Evolutionary conservation across 2,113 vertebrate species (phyloP), one percentile per base, ranked within the genome.

Genomic region (Leuciscus idus): DNA sequence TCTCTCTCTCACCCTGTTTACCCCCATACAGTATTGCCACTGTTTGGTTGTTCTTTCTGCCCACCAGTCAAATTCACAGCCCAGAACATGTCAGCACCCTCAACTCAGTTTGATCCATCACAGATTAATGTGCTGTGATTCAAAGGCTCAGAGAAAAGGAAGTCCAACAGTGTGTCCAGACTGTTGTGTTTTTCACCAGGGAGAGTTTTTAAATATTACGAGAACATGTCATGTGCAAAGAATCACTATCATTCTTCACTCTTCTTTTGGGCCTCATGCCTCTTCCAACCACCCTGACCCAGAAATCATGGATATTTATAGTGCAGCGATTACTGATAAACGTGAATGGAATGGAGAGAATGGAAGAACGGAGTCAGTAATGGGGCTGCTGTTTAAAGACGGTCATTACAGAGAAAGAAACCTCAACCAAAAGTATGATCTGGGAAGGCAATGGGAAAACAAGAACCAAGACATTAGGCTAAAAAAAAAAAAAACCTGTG

Each of bases 31-130:
- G 68, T 87, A 77, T 73, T 77, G 78, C 77, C 88, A 87, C 82
- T 87, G 85, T 85, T 82, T 76, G 76, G 77, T 84, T 12, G 70
- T 28, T 39, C 81, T 64, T 57, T 68, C 52, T 26, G 62, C 64
- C 33, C 66, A 59, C 72, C 84, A 77, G 72, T 68, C 17, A 77
- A 70, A 59, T 39, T 36, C 48, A 43, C 30, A 84, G 85, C 85
- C 88, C 88, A 89, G 88, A 87, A 86, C 70, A 81, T 87, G 85
- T 89, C 88, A 87, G 43, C 33, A 64, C 73, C 75, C 39, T 79
- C 62, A 52, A 82, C 72, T 21, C 61, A 74, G 82, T 36, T 57
- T 78, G 85, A 89, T 73, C n/a, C 70, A 28, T 30, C 9, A 66
- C 30, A 86, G 81, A 88, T 84, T 78, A 59, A 86, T 86, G 82